Percentiles rank a stretch among this genome's conserved stretches.
phyloP scores from a whole-genome alignment of 1,140 invertebrate species.

The Nilaparvata lugens region DNA sequence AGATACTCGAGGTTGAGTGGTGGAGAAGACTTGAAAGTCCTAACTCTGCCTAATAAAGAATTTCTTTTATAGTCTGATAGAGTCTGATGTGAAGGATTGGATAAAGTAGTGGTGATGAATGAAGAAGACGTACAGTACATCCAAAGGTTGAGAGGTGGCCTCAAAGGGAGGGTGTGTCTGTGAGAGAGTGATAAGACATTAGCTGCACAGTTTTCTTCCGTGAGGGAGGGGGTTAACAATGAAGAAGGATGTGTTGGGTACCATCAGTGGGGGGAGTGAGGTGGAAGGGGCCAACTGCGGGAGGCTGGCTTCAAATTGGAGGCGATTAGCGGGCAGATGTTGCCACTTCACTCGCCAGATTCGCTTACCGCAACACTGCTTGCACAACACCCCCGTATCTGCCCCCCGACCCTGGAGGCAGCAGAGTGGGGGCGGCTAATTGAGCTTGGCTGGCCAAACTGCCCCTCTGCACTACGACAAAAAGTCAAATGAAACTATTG shows the following conservation, averaged over 20 bases:
- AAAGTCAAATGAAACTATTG: conserved; percentile 1
- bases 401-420: background rate
- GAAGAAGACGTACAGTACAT: background rate
- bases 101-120: background rate
- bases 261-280: too few relatives aligned
- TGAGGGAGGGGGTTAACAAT: too few relatives aligned
- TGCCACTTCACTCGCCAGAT: background rate
- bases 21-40: too few relatives aligned
- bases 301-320: background rate
- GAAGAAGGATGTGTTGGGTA: too few relatives aligned
- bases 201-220: background rate
- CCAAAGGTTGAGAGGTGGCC: background rate
- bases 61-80: too few relatives aligned
- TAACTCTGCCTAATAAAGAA: too few relatives aligned
- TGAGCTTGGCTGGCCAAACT: background rate
- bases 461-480: background rate
- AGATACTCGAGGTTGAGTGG: too few relatives aligned
- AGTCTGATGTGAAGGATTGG: too few relatives aligned
- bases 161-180: too few relatives aligned
- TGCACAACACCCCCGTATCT: background rate
- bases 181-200: background rate
- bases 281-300: background rate
- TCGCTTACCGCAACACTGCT: background rate
- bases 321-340: conserved; percentile 5
- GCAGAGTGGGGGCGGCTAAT: background rate